Percentiles rank a stretch among this genome's conserved stretches.
Evolutionary conservation across 2,888 invertebrate genomes (phyloP).

Genomic region (Chymomyza fuscimana): DNA sequence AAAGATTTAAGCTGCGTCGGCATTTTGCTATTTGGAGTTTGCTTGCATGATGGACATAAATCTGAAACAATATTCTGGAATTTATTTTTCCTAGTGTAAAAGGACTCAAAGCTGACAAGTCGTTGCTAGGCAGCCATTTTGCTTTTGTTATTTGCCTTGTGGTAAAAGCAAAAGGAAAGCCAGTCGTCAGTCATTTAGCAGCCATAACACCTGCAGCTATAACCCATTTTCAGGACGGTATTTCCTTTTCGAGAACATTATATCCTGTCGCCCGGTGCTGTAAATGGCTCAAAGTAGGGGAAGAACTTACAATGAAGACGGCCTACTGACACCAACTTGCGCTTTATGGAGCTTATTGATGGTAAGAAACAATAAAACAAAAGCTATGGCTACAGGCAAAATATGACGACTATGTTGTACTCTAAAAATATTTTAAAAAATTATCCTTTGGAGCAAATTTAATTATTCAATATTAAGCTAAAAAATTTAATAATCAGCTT

Average conservation of each 20-base stretch:
- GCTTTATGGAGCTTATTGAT: background rate
- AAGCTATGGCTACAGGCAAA: accelerated
- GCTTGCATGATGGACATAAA: background rate
- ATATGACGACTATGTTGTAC: too few species aligned
- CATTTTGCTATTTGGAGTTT: background rate
- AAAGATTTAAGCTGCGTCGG: background rate
- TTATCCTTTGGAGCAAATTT: too few species aligned
- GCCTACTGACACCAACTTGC: background rate
- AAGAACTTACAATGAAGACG: background rate
- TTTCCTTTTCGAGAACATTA: conserved; percentile 35
- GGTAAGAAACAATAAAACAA: too few species aligned
- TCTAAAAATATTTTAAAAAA: too few species aligned
- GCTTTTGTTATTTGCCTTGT: background rate
- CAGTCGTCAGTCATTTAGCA: background rate
- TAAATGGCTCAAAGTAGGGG: background rate
- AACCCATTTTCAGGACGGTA: conserved; percentile 52
- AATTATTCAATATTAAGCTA: too few species aligned
- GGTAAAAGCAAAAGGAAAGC: background rate
- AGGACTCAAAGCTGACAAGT: background rate
- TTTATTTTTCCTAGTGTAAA: background rate
- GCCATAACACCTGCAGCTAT: conserved; percentile 53
- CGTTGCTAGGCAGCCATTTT: background rate
- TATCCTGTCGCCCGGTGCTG: background rate
- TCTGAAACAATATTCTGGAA: background rate
- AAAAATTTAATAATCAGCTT: too few species aligned